Percentiles rank a stretch among this genome's conserved stretches.
phyloP scores from a whole-genome alignment of 2,888 invertebrate species.

The Dolichopus griseipennis region DNA sequence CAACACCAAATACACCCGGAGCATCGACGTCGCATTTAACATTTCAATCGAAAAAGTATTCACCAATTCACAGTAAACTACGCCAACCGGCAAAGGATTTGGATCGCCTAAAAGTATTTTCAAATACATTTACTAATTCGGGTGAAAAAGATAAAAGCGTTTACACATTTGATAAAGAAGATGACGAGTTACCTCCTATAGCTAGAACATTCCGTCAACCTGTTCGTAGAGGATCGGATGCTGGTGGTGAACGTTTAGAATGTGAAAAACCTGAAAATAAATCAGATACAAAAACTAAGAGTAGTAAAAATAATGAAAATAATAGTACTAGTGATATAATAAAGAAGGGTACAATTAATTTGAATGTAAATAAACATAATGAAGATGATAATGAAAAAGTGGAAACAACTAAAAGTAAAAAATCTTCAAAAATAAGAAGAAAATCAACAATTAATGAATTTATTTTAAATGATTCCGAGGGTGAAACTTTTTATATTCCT shows the following conservation, averaged over 20 bases:
- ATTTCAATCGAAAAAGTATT: slow-evolving; percentile 18
- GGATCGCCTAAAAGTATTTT: slow-evolving; percentile 22
- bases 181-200: slow-evolving; percentile 33
- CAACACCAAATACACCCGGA: slow-evolving; percentile 5
- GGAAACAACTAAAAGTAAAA: slow-evolving; percentile 5
- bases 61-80: slow-evolving; percentile 19
- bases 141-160: slow-evolving; percentile 60
- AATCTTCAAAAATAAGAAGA: slow-evolving; percentile 12
- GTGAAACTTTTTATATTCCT: slow-evolving; percentile 57
- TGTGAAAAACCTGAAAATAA: not conserved
- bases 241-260: not conserved
- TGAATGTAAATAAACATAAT: not conserved
- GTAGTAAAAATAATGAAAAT: not conserved
- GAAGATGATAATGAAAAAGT: not conserved
- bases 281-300: not conserved
- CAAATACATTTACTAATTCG: not conserved
- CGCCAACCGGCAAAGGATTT: slow-evolving; percentile 17
- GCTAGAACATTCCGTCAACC: slow-evolving; percentile 32
- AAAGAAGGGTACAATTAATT: not conserved
- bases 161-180: slow-evolving; percentile 63
- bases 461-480: slow-evolving; percentile 46
- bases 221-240: not conserved
- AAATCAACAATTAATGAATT: slow-evolving; percentile 19
- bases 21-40: slow-evolving; percentile 20
- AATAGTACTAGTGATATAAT: not conserved